These are phyloP conservation scores for Tenthredo mesomela DNA, from an alignment of 2,888 invertebrate genomes.

Conservation along the genomic window DNA sequence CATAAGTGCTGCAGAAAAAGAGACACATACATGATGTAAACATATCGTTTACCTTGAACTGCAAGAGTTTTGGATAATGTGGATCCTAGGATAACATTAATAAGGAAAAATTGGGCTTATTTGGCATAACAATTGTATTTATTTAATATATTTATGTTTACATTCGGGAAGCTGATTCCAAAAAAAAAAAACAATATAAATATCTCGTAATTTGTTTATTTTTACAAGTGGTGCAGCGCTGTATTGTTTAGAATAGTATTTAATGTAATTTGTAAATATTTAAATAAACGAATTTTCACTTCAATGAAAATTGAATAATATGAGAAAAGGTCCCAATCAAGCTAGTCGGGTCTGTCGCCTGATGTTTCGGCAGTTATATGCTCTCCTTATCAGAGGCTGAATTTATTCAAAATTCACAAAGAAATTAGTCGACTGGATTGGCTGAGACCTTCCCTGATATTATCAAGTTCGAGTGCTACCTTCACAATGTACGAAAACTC, in stretches of 20 bases:
- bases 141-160: slow-evolving; percentile 42
- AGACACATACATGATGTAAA: background rate
- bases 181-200: background rate
- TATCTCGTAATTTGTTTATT: slow-evolving; percentile 24
- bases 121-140: slow-evolving; percentile 38
- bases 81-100: background rate
- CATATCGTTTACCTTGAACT: background rate
- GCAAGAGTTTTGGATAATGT: background rate
- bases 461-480: too few species aligned
- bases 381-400: too few species aligned
- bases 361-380: too few species aligned
- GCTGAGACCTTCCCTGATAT: too few species aligned
- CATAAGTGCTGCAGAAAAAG: background rate
- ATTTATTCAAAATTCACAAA: too few species aligned
- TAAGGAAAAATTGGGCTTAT: background rate
- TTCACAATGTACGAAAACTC: too few species aligned
- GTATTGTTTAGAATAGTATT: slow-evolving; percentile 27
- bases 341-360: too few species aligned
- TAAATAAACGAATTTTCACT: slow-evolving; percentile 40
- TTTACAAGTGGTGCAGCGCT: slow-evolving; percentile 28
- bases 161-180: slow-evolving; percentile 3
- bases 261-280: slow-evolving; percentile 35
- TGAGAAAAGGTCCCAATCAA: too few species aligned
- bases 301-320: slow-evolving; percentile 10
- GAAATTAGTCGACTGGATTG: too few species aligned